Conservation (phyloP, 2,888 invertebrate species). For the Epinotia nisella region DNA sequence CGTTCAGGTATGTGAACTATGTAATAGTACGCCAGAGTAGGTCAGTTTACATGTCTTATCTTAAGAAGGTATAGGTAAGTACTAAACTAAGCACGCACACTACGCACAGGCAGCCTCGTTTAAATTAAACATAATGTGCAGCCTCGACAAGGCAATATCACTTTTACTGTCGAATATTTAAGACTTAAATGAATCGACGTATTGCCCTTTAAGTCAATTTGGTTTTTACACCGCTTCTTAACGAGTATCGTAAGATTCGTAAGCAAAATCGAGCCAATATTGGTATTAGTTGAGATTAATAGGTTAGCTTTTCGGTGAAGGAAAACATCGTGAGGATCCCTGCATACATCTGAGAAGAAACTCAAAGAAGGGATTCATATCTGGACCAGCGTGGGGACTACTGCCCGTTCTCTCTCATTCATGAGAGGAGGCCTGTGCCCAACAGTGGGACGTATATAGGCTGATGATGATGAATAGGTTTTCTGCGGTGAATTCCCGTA, state of each 20-base stretch:
- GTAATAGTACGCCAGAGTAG: constrained; percentile 42
- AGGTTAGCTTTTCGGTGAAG: too few relatives aligned
- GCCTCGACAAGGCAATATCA: not conserved
- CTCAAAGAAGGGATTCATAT: too few relatives aligned
- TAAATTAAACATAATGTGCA: constrained; percentile 10
- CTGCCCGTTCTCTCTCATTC: too few relatives aligned
- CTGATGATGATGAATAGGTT: constrained; percentile 5
- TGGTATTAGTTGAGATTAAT: constrained; percentile 2
- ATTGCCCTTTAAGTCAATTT: not conserved
- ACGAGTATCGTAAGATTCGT: not conserved
- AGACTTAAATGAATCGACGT: not conserved
- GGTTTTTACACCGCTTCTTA: not conserved
- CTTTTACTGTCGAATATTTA: not conserved
- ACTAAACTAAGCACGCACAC: constrained; percentile 42
- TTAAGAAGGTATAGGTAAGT: constrained; percentile 56
- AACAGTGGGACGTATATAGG: too few relatives aligned
- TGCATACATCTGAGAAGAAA: too few relatives aligned
- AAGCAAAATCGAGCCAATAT: not conserved
- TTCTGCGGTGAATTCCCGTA: not conserved
- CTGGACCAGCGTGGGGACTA: too few relatives aligned
- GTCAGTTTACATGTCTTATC: constrained; percentile 56
- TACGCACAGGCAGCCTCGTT: constrained; percentile 11
- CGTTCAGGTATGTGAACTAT: constrained; percentile 37
- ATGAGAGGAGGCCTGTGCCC: too few relatives aligned
- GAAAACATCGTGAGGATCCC: too few relatives aligned